Conservation (phyloP, 2,888 invertebrate genomes). For the Galerucella calmariensis region DNA sequence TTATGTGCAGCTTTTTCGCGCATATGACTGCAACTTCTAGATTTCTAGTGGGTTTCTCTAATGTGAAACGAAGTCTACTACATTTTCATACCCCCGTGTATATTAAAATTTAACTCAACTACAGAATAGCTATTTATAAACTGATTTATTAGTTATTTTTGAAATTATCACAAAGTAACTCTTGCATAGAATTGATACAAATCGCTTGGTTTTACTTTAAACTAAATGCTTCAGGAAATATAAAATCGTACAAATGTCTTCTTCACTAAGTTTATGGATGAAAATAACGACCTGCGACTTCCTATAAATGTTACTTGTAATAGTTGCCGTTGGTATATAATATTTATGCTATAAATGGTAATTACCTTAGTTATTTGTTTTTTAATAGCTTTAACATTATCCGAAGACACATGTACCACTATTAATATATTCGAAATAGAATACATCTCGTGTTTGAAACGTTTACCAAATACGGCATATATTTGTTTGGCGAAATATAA, state of each 20-base stretch:
- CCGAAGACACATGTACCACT: conserved; percentile 7
- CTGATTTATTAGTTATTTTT: too few relatives aligned
- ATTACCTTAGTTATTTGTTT: neutral
- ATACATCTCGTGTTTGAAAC: neutral
- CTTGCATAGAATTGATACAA: too few relatives aligned
- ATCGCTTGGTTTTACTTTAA: too few relatives aligned
- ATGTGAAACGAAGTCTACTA: too few relatives aligned
- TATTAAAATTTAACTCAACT: too few relatives aligned
- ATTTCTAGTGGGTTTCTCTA: too few relatives aligned
- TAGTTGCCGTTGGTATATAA: neutral
- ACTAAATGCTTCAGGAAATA: neutral
- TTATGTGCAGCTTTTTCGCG: too few relatives aligned
- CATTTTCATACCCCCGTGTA: too few relatives aligned
- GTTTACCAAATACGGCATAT: neutral
- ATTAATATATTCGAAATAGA: conserved; percentile 2
- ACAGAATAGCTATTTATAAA: too few relatives aligned
- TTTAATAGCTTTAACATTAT: conserved; percentile 2
- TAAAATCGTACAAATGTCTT: neutral
- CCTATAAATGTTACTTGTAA: neutral
- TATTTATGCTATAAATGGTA: conserved; percentile 3
- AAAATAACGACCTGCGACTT: neutral
- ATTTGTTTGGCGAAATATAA: neutral
- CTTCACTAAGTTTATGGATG: neutral
- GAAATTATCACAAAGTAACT: too few relatives aligned
- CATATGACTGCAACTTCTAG: too few relatives aligned